phyloP scores from a whole-genome alignment of 2,888 invertebrate species.

The Lasioglossum oenotherae region DNA sequence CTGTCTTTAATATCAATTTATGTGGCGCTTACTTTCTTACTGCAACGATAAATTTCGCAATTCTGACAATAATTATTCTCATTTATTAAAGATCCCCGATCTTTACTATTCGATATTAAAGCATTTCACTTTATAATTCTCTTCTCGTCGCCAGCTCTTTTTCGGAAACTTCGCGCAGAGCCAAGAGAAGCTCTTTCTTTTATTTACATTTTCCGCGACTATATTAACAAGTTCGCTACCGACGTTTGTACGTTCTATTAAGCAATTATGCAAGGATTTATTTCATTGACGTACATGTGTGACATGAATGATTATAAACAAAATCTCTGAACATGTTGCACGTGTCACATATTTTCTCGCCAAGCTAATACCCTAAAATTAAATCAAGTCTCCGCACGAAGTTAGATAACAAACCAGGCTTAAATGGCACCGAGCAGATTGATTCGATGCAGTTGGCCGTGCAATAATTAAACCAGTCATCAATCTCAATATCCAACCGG shows the following conservation, averaged over 20 bases:
- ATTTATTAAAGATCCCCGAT: background rate
- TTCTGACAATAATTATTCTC: conserved; percentile 1
- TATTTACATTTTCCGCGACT: background rate
- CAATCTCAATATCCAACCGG: conserved; percentile 38
- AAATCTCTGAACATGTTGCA: background rate
- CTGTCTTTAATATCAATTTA: conserved; percentile 18
- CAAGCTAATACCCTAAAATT: background rate
- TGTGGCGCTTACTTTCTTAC: conserved; percentile 3
- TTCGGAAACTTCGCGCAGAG: background rate
- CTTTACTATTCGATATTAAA: background rate
- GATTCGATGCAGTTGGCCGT: background rate
- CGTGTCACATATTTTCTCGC: background rate
- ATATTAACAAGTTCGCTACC: background rate
- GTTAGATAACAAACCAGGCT: background rate
- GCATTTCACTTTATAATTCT: background rate
- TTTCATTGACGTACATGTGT: background rate
- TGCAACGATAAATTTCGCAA: background rate
- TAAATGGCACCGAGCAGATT: background rate
- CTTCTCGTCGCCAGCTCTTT: too few species aligned
- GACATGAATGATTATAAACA: background rate
- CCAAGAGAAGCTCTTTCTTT: background rate
- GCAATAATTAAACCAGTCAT: conserved; percentile 25
- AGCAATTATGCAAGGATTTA: background rate
- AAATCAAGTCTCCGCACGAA: background rate
- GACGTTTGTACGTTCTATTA: too few species aligned